Evolutionary conservation across 2,797 vertebrate species (phyloP), one percentile per base, ranked within the genome.

Genomic region (Hipposideros larvatus): DNA sequence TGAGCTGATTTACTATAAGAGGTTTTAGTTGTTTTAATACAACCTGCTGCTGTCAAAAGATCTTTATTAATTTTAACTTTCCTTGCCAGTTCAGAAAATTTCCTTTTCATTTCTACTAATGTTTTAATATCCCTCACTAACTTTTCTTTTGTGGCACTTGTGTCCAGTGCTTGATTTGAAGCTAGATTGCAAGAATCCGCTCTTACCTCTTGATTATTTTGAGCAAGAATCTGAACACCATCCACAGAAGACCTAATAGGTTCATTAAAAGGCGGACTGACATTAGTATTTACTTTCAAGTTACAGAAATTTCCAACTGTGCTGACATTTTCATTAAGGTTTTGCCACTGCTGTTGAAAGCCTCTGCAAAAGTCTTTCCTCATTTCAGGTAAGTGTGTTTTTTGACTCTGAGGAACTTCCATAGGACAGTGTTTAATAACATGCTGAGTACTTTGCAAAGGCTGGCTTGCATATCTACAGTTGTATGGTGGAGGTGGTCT

Each of bases 51-150:
- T 61, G 91, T 77, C 63, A 98, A 82, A 14, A 98, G 68, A 71
- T 82, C 80, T 75, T 91, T 98, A 88, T 43, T 98, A 55, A 97
- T 98, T 75, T 73, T 86, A 96, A 98, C 96, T 90, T 98, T 77
- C 5, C n/a, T 98, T 90, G 98, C 97, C 95, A 98, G 93, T 46
- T 98, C 93, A 21, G 83, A 78, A 53, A 97, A 96, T 28, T 93
- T 98, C 46, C 66, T 98, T 97, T 97, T 98, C 43, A 98, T 96
- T 95, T 21, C 8, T 2, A 94, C 15, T 66, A 98, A 87, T 28
- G 51, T 98, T 90, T 97, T 90, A 90, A 98, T 93, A 96, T 98
- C 98, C 61, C 95, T 95, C 28, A 73, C 96, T 65, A 98, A 92
- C 43, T 82, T 97, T 57, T 98, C 97, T 90, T 96, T 97, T 51